phyloP scores from a whole-genome alignment of 2,797 vertebrate species.

The Amblyopsis hoosieri region DNA sequence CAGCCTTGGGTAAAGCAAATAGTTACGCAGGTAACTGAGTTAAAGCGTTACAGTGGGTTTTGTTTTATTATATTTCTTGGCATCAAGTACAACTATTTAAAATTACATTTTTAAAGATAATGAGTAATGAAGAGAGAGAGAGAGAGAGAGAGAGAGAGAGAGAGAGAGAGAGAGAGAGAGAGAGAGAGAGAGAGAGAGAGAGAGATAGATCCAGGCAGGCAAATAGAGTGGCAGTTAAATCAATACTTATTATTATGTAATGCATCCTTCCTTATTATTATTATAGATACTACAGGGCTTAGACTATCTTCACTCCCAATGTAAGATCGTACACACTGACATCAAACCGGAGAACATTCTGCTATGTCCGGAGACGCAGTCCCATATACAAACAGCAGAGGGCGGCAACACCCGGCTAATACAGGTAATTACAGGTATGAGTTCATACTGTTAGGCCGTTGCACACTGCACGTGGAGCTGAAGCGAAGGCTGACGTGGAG shows the following conservation, averaged over 20 bases:
- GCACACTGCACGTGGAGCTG: too few species aligned
- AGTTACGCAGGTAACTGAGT: constrained; percentile 78
- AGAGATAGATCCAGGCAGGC: too few species aligned
- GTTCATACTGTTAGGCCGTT: too few species aligned
- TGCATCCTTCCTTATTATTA: not conserved
- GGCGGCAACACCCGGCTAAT: constrained; percentile 22
- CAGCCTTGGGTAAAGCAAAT: constrained; percentile 78
- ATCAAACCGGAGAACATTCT: constrained; percentile 89
- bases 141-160: too few species aligned
- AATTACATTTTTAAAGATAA: not conserved
- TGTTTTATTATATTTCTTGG: not conserved
- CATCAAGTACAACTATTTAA: not conserved
- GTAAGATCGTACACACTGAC: constrained; percentile 87
- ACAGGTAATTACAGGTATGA: not conserved
- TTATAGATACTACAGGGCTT: constrained; percentile 85
- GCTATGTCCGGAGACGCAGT: constrained; percentile 65
- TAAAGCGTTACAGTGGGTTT: not conserved
- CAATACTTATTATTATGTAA: not conserved
- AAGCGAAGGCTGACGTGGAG: too few species aligned
- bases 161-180: too few species aligned
- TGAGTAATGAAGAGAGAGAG: not conserved
- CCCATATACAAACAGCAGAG: constrained; percentile 49
- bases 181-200: too few species aligned
- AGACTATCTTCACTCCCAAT: constrained; percentile 82
- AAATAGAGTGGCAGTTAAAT: too few species aligned